These are phyloP conservation scores for Furcula furcula DNA, from an alignment of 2,888 invertebrate genomes.

Conservation along the genomic window DNA sequence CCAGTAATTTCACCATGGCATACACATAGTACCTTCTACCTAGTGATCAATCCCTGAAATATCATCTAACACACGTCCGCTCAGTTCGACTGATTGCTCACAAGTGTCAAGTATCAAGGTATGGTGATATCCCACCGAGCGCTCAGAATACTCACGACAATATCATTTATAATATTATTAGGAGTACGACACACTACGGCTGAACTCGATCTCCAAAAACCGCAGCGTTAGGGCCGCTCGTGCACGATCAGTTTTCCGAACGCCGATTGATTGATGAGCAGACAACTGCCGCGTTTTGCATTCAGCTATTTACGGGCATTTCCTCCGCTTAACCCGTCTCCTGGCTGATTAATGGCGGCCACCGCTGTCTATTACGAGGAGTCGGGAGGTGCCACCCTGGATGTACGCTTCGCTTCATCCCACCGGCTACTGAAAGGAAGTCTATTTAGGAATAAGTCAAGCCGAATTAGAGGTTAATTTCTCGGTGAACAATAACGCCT, in stretches of 20 bases:
- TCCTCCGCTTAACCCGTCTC: constrained; percentile 77
- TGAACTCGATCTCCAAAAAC: no score
- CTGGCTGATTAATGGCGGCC: constrained; percentile 69
- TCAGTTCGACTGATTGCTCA: no score
- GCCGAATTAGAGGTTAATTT: constrained; percentile 25
- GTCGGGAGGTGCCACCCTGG: constrained; percentile 37
- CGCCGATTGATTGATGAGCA: constrained; percentile 73
- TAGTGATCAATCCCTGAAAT: no score
- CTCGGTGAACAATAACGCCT: constrained; percentile 7
- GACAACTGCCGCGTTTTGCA: constrained; percentile 79
- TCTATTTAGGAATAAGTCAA: constrained; percentile 26
- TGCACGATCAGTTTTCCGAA: constrained; percentile 23
- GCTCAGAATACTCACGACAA: no score
- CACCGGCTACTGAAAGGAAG: constrained; percentile 24
- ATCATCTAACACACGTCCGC: no score
- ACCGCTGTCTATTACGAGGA: constrained; percentile 53
- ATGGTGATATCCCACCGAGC: no score
- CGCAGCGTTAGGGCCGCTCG: constrained; percentile 25
- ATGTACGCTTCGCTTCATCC: constrained; percentile 48
- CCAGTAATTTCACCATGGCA: no score
- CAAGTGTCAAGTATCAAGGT: no score
- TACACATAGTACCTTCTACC: no score
- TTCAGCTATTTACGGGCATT: constrained; percentile 80
- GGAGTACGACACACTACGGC: no score
- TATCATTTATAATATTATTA: no score